Percentiles rank a stretch among this genome's conserved stretches.
Conservation (phyloP, 1,140 invertebrate species). For the Tribolium castaneum region DNA sequence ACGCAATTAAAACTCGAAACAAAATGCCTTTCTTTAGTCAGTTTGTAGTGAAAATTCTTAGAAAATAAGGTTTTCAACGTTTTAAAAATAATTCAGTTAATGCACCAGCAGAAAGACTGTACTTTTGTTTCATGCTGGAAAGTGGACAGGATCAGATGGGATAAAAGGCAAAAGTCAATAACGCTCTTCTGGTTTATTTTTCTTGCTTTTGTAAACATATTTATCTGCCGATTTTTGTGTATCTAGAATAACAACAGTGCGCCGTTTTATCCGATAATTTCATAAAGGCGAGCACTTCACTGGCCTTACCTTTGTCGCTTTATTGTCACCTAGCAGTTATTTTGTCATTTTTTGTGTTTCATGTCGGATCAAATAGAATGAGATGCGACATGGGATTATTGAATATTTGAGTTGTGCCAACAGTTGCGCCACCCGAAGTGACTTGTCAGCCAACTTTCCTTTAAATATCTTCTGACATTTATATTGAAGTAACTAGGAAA, state of each 20-base stretch:
- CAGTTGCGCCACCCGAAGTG: not conserved
- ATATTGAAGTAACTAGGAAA: slow-evolving; percentile 26
- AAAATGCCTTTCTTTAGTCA: too few relatives aligned
- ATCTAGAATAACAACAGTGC: not conserved
- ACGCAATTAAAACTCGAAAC: too few relatives aligned
- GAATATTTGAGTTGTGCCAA: slow-evolving; percentile 28
- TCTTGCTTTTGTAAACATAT: not conserved
- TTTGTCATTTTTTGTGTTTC: not conserved
- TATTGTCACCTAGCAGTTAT: not conserved
- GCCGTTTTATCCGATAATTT: not conserved
- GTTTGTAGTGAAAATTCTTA: too few relatives aligned
- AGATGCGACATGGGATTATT: slow-evolving; percentile 14
- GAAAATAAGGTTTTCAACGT: too few relatives aligned
- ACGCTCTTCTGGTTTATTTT: not conserved
- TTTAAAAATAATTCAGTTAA: not conserved
- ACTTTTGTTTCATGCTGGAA: too few relatives aligned
- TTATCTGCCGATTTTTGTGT: not conserved
- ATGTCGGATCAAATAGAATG: not conserved
- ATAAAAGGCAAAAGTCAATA: not conserved
- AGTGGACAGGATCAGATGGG: not conserved
- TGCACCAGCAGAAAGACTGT: not conserved
- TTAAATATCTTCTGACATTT: slow-evolving; percentile 31
- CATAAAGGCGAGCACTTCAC: not conserved
- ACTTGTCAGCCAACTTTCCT: slow-evolving; percentile 9
- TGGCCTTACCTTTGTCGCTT: not conserved